A percentile compares a stretch with the other conserved stretches of the same genome.
These are phyloP conservation scores for Agrochola macilenta DNA, from an alignment of 2,888 invertebrate genomes.

Conservation along the genomic window DNA sequence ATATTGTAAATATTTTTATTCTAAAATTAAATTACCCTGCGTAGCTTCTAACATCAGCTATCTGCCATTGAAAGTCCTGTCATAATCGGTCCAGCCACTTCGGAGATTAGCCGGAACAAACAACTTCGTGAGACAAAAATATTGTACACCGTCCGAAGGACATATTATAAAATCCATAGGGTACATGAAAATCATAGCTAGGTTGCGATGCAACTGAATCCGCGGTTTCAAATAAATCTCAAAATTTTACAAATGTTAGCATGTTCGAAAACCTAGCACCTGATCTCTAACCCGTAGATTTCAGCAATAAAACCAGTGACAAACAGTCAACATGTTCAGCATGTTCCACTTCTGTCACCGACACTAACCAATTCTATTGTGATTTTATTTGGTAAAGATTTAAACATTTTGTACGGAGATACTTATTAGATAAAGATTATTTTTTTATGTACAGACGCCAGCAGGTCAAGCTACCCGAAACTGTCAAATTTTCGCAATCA, in stretches of 20 bases:
- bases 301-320: constrained; percentile 21
- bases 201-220: not conserved
- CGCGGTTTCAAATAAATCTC: constrained; percentile 4
- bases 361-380: not conserved
- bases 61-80: too few relatives aligned
- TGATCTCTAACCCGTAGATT: constrained; percentile 1
- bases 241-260: constrained; percentile 3
- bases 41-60: too few relatives aligned
- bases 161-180: too few relatives aligned
- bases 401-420: not conserved
- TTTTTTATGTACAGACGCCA: too few relatives aligned
- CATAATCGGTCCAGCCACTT: too few relatives aligned
- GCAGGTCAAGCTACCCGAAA: too few relatives aligned
- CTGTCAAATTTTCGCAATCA: too few relatives aligned
- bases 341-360: not conserved
- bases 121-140: not conserved
- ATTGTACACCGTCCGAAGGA: too few relatives aligned
- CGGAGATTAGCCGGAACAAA: too few relatives aligned
- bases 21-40: too few relatives aligned
- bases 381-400: not conserved
- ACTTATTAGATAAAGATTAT: too few relatives aligned
- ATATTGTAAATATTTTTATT: not conserved
- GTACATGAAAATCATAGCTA: too few relatives aligned
- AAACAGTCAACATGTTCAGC: not conserved
- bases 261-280: not conserved